phyloP scores from a whole-genome alignment of 2,113 vertebrate species.

The Reinhardtius hippoglossoides region DNA sequence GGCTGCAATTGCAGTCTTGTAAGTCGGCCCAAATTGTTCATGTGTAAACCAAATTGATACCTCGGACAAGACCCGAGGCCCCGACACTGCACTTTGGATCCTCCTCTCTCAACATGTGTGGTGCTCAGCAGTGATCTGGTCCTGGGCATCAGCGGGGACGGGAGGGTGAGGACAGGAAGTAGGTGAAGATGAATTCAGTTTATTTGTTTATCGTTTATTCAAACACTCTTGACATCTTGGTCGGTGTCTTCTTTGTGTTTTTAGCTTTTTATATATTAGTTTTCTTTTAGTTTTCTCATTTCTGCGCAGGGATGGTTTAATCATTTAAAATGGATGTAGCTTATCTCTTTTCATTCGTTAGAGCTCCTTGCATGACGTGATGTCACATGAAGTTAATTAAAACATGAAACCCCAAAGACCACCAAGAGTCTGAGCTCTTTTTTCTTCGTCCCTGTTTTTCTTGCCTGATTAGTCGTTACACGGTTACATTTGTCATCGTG shows the following conservation, averaged over 20 bases:
- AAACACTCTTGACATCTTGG: too few species aligned
- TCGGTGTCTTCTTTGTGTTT: too few species aligned
- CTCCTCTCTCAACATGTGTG: constrained; percentile 18
- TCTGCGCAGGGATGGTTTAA: too few species aligned
- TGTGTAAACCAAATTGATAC: constrained; percentile 69
- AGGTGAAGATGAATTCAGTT: background rate
- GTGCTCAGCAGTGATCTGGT: constrained; percentile 12
- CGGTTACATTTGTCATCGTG: constrained; percentile 1
- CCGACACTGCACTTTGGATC: constrained; percentile 30
- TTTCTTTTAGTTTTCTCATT: too few species aligned
- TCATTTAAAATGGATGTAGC: too few species aligned
- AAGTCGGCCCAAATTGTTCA: constrained; percentile 61
- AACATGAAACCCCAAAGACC: background rate
- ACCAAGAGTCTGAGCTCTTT: constrained; percentile 3
- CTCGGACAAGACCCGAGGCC: constrained; percentile 45
- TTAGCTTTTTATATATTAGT: too few species aligned
- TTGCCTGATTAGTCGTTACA: background rate
- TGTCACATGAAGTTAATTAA: background rate
- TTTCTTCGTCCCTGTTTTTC: constrained; percentile 1
- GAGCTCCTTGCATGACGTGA: background rate
- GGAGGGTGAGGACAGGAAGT: background rate
- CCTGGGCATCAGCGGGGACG: background rate
- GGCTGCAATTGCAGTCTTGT: constrained; percentile 37
- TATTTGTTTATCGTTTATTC: too few species aligned
- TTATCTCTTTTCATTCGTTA: too few species aligned